phyloP scores from a whole-genome alignment of 2,797 vertebrate genomes.

The Hypotaenidia okinawae region DNA sequence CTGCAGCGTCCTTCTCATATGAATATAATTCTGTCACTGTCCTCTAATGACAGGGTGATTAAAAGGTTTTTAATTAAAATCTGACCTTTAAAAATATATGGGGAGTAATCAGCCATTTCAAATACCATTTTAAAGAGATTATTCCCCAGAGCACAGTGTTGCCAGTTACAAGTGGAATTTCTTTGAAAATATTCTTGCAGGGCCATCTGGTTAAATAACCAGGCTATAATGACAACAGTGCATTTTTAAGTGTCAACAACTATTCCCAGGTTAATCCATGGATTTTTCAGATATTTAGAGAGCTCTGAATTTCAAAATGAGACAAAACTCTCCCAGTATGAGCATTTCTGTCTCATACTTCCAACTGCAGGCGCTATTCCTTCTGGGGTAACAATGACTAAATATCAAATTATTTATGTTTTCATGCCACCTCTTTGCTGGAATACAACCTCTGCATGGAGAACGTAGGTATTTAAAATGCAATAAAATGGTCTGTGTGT shows the following conservation, averaged over 20 bases:
- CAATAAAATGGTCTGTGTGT: not conserved
- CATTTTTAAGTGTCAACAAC: not conserved
- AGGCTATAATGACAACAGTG: not conserved
- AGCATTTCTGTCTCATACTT: not conserved
- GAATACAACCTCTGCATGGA: not conserved
- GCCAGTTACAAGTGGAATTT: not conserved
- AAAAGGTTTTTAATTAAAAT: conserved; percentile 37
- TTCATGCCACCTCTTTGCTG: not conserved
- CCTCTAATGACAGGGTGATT: not conserved
- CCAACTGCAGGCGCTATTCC: not conserved
- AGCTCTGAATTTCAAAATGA: not conserved
- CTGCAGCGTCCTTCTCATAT: too few relatives aligned
- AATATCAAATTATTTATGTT: not conserved
- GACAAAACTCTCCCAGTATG: not conserved
- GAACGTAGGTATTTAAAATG: not conserved
- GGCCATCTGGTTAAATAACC: not conserved
- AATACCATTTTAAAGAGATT: not conserved
- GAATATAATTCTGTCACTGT: not conserved
- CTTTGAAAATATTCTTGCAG: not conserved
- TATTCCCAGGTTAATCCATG: not conserved
- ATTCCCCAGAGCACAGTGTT: not conserved
- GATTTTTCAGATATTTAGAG: not conserved
- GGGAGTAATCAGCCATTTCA: not conserved
- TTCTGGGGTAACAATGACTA: not conserved
- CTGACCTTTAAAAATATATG: conserved; percentile 28